A percentile compares a stretch with the other conserved stretches of the same genome.
Conservation (phyloP, 2,113 vertebrate genomes). For the Mesoclemmys tuberculata region DNA sequence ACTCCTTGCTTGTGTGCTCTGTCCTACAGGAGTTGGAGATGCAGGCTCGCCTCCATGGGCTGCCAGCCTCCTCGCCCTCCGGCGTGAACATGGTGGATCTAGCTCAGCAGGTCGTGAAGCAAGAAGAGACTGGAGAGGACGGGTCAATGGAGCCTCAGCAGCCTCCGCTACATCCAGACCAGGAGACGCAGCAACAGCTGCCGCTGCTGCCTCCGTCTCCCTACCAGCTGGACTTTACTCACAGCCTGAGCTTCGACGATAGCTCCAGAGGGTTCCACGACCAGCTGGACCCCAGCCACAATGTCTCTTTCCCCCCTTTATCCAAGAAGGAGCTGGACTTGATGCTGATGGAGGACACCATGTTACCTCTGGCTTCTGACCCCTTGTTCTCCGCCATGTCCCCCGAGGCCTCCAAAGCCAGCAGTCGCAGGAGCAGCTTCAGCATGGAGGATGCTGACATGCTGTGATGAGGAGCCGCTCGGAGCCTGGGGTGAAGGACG, state of each 20-base stretch:
- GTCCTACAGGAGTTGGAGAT: slow-evolving; percentile 93
- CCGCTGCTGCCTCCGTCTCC: slow-evolving; percentile 79
- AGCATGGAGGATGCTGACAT: slow-evolving; percentile 97
- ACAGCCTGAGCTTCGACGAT: slow-evolving; percentile 90
- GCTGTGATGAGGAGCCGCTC: slow-evolving; percentile 81
- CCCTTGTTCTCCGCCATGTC: slow-evolving; percentile 96
- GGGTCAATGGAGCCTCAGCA: slow-evolving; percentile 71
- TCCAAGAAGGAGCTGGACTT: slow-evolving; percentile 91
- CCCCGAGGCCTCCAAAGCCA: slow-evolving; percentile 93
- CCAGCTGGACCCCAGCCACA: slow-evolving; percentile 84
- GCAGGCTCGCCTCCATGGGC: slow-evolving; percentile 92
- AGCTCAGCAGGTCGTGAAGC: slow-evolving; percentile 88
- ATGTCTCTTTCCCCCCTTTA: slow-evolving; percentile 82
- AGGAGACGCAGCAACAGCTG: slow-evolving; percentile 67
- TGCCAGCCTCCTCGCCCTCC: slow-evolving; percentile 88
- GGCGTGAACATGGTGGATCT: slow-evolving; percentile 86
- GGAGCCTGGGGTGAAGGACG: background rate
- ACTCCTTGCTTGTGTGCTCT: background rate
- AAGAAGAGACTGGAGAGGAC: slow-evolving; percentile 86
- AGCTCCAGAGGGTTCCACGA: slow-evolving; percentile 84
- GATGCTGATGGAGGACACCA: slow-evolving; percentile 94
- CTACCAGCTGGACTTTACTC: slow-evolving; percentile 89
- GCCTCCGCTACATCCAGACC: slow-evolving; percentile 68
- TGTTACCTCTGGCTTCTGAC: slow-evolving; percentile 91
- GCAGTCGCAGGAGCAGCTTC: slow-evolving; percentile 97